Base-by-base conservation (phyloP, 1,140 invertebrate genomes). In the Oreohelix idahoensis region DNA sequence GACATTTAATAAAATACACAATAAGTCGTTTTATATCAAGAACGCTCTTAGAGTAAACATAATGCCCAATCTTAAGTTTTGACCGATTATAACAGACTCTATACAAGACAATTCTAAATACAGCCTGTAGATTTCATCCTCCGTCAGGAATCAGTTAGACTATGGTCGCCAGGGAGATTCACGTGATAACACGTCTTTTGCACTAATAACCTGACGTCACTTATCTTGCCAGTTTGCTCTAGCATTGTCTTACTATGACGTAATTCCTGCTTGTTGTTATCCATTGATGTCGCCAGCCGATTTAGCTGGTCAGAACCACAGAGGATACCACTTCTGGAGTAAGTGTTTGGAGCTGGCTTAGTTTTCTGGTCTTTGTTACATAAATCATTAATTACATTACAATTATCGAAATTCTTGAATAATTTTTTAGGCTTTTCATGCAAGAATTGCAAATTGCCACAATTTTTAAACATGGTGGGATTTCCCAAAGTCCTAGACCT, bases 71-170 rank as follows among this genome's bases (percentile, higher is more conserved):
- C n/a, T n/a, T n/a, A n/a, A n/a, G n/a, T n/a, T n/a, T n/a, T n/a
- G n/a, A n/a, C n/a, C n/a, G n/a, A n/a, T n/a, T n/a, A n/a, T n/a
- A n/a, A n/a, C n/a, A n/a, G n/a, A n/a, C n/a, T n/a, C n/a, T n/a
- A n/a, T n/a, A n/a, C n/a, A n/a, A n/a, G n/a, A n/a, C n/a, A n/a
- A n/a, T n/a, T n/a, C n/a, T n/a, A n/a, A n/a, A n/a, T n/a, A n/a
- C n/a, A n/a, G n/a, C n/a, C n/a, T n/a, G n/a, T 49, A 49, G 45
- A 49, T 49, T 8, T 17, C 17, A 49, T 8, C 17, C 45, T 11
- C 17, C 17, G 49, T 85, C 84, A 85, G n/a, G 84, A 85, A 26
- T 85, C 84, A 13, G 84, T 83, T 70, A 84, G 70, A 81, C 83
- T 86, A 39, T 84, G 83, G 32, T 84, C 81, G 13, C 83, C 81